Conservation (phyloP, 2,113 vertebrate genomes). For the Azemiops feae region DNA sequence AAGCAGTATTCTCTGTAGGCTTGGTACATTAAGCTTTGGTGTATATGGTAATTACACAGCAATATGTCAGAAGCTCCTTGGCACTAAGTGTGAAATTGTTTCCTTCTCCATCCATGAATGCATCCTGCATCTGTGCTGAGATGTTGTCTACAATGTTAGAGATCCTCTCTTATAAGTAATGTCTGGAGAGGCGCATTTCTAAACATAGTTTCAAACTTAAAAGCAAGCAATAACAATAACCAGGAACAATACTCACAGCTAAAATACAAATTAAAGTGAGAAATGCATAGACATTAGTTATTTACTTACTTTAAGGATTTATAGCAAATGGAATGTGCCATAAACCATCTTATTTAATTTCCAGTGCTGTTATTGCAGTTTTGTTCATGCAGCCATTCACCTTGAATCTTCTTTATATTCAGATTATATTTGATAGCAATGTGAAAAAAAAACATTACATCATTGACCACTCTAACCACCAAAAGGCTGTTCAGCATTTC, state of each 20-base stretch:
- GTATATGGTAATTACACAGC: not conserved
- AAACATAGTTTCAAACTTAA: not conserved
- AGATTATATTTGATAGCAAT: not conserved
- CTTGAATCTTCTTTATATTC: not conserved
- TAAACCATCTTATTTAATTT: not conserved
- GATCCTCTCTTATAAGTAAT: not conserved
- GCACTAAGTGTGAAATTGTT: constrained; percentile 7
- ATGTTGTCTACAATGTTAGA: not conserved
- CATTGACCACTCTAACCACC: not conserved
- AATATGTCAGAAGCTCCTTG: constrained; percentile 7
- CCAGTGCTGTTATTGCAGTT: not conserved
- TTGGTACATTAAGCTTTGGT: not conserved
- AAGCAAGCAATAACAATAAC: not conserved
- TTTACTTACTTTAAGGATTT: not conserved
- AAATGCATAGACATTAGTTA: not conserved
- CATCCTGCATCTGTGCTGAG: not conserved
- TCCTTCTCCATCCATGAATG: not conserved
- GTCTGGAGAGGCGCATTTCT: not conserved
- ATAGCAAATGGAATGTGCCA: not conserved
- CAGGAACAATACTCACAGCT: not conserved
- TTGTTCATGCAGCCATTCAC: not conserved
- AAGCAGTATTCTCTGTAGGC: not conserved
- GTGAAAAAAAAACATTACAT: not conserved
- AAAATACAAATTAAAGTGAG: not conserved
- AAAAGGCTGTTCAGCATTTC: not conserved